These are phyloP conservation scores for Gerris buenoi DNA, from an alignment of 1,140 invertebrate genomes.

Conservation along the genomic window DNA sequence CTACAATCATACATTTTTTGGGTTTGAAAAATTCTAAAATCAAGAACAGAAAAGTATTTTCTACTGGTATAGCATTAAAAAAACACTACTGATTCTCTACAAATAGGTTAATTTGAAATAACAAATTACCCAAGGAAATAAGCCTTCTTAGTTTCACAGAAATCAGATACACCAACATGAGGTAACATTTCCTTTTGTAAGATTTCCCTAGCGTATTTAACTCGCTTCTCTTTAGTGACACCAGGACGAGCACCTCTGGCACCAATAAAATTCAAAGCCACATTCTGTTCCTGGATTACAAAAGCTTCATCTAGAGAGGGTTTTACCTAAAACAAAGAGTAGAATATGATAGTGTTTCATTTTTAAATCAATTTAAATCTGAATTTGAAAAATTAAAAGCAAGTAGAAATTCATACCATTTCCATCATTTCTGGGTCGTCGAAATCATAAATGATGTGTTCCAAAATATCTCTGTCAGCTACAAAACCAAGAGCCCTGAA, in stretches of 20 bases:
- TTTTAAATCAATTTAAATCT: no score
- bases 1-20: no score
- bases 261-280: slow-evolving; percentile 96
- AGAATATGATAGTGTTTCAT: no score
- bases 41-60: no score
- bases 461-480: slow-evolving; percentile 93
- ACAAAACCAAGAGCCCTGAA: slow-evolving; percentile 95
- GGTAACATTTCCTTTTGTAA: slow-evolving; percentile 99
- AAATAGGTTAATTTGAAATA: slow-evolving; percentile 7
- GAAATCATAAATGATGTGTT: slow-evolving; percentile 98
- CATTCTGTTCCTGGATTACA: slow-evolving; percentile 97
- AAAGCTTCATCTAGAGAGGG: slow-evolving; percentile 98
- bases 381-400: neutral
- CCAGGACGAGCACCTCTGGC: slow-evolving; percentile 88
- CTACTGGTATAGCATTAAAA: no score
- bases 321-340: slow-evolving; percentile 54
- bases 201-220: slow-evolving; percentile 98
- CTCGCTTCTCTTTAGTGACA: slow-evolving; percentile 95
- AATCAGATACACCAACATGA: slow-evolving; percentile 95
- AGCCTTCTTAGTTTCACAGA: slow-evolving; percentile 98
- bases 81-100: neutral
- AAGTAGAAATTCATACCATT: slow-evolving; percentile 47
- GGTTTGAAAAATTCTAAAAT: no score
- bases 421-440: slow-evolving; percentile 99
- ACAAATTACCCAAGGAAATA: slow-evolving; percentile 88